These are phyloP conservation scores for Galleria mellonella DNA, from an alignment of 1,140 invertebrate genomes.

Conservation along the genomic window DNA sequence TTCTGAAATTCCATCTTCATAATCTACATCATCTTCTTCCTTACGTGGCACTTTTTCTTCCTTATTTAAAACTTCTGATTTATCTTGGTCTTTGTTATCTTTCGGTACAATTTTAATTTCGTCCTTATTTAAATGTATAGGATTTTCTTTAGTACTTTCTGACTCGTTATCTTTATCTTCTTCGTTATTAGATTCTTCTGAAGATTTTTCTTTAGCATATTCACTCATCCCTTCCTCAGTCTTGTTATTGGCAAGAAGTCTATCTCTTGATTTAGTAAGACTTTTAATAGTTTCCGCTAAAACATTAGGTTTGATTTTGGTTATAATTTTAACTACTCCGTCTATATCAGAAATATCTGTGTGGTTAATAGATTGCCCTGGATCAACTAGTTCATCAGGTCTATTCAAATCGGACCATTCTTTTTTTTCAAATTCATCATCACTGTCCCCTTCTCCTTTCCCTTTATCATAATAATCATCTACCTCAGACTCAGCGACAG, in stretches of 20 bases:
- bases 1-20: constrained; percentile 16
- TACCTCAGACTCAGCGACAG: constrained; percentile 36
- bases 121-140: not conserved
- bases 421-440: constrained; percentile 58
- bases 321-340: constrained; percentile 50
- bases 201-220: no score
- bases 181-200: no score
- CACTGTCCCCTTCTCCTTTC: constrained; percentile 39
- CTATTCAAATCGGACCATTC: constrained; percentile 49
- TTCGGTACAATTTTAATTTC: not conserved
- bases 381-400: constrained; percentile 15
- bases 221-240: not conserved
- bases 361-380: constrained; percentile 22
- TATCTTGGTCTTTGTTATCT: constrained; percentile 8
- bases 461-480: constrained; percentile 47
- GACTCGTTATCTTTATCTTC: not conserved
- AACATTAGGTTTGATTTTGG: constrained; percentile 18
- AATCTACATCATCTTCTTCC: constrained; percentile 20
- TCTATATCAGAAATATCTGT: constrained; percentile 50
- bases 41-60: constrained; percentile 7
- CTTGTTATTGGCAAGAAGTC: not conserved
- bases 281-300: constrained; percentile 17
- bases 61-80: not conserved
- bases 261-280: constrained; percentile 6
- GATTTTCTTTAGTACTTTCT: not conserved